phyloP scores from a whole-genome alignment of 2,888 invertebrate species.

The Metallyticus violacea region DNA sequence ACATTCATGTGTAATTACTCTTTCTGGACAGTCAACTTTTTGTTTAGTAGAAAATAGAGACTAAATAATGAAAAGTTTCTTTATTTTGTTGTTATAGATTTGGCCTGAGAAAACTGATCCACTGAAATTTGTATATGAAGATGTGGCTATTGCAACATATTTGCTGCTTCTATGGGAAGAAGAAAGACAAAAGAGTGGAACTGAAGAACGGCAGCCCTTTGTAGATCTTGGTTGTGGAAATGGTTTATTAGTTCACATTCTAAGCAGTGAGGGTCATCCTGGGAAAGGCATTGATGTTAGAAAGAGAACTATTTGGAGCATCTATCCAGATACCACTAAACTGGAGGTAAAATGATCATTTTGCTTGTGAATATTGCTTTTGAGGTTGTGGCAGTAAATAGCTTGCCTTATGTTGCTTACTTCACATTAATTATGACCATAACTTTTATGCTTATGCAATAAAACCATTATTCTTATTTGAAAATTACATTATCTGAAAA shows the following conservation, averaged over 20 bases:
- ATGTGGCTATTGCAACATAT: constrained; percentile 90
- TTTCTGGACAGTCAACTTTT: too few species aligned
- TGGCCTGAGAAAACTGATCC: constrained; percentile 96
- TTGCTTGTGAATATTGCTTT: not conserved
- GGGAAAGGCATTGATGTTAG: constrained; percentile 85
- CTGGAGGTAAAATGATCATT: constrained; percentile 63
- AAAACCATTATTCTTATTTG: too few species aligned
- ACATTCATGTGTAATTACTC: too few species aligned
- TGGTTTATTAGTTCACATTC: constrained; percentile 85
- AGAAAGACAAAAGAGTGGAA: constrained; percentile 48
- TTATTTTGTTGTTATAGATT: constrained; percentile 50
- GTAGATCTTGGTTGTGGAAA: constrained; percentile 98
- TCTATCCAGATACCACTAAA: constrained; percentile 62
- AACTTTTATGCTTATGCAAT: too few species aligned
- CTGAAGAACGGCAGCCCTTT: constrained; percentile 59
- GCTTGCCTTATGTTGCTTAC: too few species aligned
- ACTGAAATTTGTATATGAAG: constrained; percentile 92
- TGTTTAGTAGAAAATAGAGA: too few species aligned
- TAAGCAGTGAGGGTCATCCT: constrained; percentile 76
- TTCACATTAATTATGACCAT: too few species aligned
- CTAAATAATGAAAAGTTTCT: not conserved
- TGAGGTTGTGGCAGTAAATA: not conserved
- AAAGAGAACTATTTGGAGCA: constrained; percentile 83
- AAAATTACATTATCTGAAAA: too few species aligned
- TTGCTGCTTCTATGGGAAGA: constrained; percentile 76